Conservation (phyloP, 64 coral and sea anemone genomes). For the Cladopsammia gracilis region DNA sequence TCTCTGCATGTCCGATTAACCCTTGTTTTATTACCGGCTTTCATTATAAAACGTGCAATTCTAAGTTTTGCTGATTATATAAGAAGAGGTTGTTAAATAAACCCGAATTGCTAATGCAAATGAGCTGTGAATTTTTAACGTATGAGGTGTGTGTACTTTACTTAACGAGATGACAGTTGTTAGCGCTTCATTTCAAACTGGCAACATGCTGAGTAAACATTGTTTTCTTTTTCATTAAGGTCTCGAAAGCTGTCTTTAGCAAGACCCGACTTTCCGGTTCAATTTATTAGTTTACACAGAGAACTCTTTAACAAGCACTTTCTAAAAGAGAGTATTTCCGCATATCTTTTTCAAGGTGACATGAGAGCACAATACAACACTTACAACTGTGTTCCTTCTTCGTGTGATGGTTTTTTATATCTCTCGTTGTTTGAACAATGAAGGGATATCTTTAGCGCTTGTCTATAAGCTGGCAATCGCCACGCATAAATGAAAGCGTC, state of each 20-base stretch:
- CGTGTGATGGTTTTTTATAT: not conserved
- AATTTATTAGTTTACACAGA: conserved; percentile 31
- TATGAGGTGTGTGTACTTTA: not conserved
- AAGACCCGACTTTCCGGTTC: conserved; percentile 10
- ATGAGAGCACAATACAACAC: not conserved
- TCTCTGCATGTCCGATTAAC: too few species aligned
- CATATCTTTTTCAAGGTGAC: not conserved
- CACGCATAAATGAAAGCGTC: conserved; percentile 94
- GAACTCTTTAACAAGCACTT: not conserved
- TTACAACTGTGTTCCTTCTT: not conserved
- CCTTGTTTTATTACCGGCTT: not conserved
- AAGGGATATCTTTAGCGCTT: conserved; percentile 41
- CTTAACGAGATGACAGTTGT: not conserved
- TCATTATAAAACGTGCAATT: not conserved
- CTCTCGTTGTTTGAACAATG: not conserved
- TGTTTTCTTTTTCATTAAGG: not conserved
- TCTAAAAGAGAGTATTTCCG: not conserved
- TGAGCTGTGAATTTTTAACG: not conserved
- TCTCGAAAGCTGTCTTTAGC: not conserved
- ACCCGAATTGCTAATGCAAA: not conserved
- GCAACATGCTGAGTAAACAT: conserved; percentile 4
- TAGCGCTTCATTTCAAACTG: not conserved
- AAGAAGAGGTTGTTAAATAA: not conserved
- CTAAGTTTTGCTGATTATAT: not conserved
- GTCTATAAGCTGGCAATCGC: conserved; percentile 76